phyloP scores from a whole-genome alignment of 2,797 vertebrate genomes.

The Streptopelia turtur region DNA sequence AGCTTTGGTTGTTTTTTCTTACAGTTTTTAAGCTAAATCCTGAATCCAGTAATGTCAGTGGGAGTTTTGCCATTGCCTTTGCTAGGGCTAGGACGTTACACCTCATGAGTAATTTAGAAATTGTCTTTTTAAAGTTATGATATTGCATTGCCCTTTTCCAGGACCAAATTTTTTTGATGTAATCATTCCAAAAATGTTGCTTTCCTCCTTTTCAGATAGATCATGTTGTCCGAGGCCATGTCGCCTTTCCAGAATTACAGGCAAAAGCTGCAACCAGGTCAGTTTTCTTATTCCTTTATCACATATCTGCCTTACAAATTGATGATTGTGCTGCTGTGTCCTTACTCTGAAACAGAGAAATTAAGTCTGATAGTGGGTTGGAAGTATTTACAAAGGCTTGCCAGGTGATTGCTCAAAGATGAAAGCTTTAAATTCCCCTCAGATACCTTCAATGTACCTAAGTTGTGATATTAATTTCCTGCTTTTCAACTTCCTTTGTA shows the following conservation, averaged over 20 bases:
- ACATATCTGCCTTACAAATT: neutral
- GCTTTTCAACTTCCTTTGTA: neutral
- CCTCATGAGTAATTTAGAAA: neutral
- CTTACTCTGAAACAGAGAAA: neutral
- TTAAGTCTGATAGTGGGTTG: neutral
- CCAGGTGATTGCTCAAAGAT: constrained; percentile 7
- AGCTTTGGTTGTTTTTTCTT: neutral
- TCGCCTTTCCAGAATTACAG: constrained; percentile 86
- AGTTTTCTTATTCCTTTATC: neutral
- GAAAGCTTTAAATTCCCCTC: neutral
- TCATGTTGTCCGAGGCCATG: constrained; percentile 88
- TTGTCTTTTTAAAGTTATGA: neutral
- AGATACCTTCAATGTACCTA: neutral
- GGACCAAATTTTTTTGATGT: neutral
- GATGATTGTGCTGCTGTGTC: neutral
- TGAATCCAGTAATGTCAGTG: neutral
- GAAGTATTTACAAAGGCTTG: constrained; percentile 12
- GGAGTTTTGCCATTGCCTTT: constrained; percentile 8
- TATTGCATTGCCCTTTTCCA: neutral
- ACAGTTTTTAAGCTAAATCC: neutral
- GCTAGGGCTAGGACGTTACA: neutral
- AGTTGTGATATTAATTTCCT: neutral
- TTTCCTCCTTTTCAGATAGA: constrained; percentile 87
- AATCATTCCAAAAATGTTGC: neutral
- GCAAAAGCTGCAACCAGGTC: constrained; percentile 85